Evolutionary conservation across 2,113 vertebrate species (phyloP).

Genomic region (Axis porcinus): DNA sequence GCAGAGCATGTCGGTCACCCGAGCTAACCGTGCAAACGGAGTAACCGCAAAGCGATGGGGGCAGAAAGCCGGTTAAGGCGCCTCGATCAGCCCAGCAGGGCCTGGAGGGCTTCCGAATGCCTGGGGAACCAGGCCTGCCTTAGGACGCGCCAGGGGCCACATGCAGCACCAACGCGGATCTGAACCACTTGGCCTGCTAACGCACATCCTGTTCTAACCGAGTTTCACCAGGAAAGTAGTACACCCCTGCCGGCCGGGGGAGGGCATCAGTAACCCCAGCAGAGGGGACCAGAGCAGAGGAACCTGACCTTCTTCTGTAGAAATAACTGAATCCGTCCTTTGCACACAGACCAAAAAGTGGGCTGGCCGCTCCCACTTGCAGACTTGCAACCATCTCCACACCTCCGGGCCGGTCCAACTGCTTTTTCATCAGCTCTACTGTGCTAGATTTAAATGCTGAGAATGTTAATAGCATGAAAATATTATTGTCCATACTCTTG

Average conservation of each 20-base stretch:
- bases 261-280: neutral
- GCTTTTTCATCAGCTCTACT: neutral
- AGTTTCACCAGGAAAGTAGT: neutral
- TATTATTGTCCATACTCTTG: neutral
- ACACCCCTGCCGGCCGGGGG: fast-evolving
- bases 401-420: fast-evolving
- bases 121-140: neutral
- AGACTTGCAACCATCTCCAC: neutral
- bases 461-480: neutral
- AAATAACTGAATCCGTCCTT: neutral
- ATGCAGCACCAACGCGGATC: fast-evolving
- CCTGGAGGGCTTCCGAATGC: fast-evolving
- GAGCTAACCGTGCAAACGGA: neutral
- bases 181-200: neutral
- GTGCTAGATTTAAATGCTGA: neutral
- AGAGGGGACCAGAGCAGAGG: neutral
- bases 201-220: neutral
- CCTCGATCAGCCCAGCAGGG: fast-evolving
- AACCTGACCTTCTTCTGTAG: neutral
- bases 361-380: neutral
- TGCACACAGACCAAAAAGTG: fast-evolving
- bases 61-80: fast-evolving
- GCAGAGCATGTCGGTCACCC: neutral
- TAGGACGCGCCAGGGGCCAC: neutral
- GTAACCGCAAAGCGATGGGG: fast-evolving